Base-by-base conservation (phyloP, 2,797 vertebrate genomes). In the Hypotaenidia okinawae region DNA sequence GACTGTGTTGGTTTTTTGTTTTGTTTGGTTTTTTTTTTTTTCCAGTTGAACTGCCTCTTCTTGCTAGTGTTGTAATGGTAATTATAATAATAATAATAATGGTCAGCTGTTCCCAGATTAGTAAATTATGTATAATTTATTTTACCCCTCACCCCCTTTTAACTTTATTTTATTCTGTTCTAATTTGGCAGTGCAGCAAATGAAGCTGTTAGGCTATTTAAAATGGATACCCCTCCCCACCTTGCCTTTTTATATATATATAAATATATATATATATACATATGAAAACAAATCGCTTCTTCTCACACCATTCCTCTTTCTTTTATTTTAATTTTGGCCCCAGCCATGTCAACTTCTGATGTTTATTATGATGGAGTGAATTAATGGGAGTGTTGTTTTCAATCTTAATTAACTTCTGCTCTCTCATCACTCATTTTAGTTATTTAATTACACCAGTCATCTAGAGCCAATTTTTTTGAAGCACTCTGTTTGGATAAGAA, bases 81-180 rank as follows among this genome's bases (percentile, higher is more conserved):
- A 98, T 99, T 98, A 98, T 99, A 98, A 98, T 98, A 98, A 98
- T 99, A 98, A 99, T 99, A 98, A 98, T 99, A 98, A 99, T 98
- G 98, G 98, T 99, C 99, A 99, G 98, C 98, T 97, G 98, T 99
- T 99, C 98, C 98, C 99, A 98, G 98, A 98, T 99, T 99, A 99
- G 99, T 99, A 99, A 99, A 98, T 99, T 99, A 99, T 99, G 98
- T 99, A 99, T 99, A 99, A 99, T 99, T 99, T 99, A 99, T 99
- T 99, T 97, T 98, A 96, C 89, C 93, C 77, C 92, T 67, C 90
- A 68, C 47, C 51, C 70, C 92, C 96, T 98, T 98, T 95, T 89
- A 96, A 96, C 92, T 94, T 96, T 98, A 97, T 97, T 98, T 98
- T 98, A 97, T 98, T 97, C 95, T 97, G 89, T 96, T 97, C 96